Conservation (phyloP, 2,888 invertebrate species). For the Mystacides longicornis region DNA sequence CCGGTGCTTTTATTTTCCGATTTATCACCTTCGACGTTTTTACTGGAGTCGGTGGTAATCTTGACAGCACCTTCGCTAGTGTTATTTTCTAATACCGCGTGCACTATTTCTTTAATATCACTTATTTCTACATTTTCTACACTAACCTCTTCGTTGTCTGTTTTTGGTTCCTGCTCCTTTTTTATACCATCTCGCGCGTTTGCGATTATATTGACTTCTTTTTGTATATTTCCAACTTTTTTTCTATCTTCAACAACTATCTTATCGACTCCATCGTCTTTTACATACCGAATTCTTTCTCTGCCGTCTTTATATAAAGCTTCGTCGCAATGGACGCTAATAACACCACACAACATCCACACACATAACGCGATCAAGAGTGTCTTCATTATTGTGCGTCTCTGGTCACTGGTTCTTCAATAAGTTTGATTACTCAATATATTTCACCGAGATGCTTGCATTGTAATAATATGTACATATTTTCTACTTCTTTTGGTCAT, state of each 20-base stretch:
- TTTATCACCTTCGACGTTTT: background rate
- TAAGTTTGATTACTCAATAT: too few species aligned
- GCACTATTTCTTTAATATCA: background rate
- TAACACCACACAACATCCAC: background rate
- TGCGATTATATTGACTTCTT: background rate
- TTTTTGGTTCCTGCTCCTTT: background rate
- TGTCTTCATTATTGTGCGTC: background rate
- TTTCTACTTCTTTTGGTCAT: too few species aligned
- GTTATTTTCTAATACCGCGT: background rate
- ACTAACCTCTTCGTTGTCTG: background rate
- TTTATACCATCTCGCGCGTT: background rate
- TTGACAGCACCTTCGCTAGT: background rate
- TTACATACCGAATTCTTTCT: conserved; percentile 4
- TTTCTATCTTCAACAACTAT: conserved; percentile 4
- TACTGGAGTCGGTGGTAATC: background rate
- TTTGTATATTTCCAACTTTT: background rate
- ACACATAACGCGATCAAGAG: background rate
- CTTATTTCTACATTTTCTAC: background rate
- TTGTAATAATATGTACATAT: too few species aligned
- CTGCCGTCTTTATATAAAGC: background rate
- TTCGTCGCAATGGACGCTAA: background rate
- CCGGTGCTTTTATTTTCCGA: conserved; percentile 7
- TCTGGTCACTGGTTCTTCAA: too few species aligned
- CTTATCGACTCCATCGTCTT: conserved; percentile 11
- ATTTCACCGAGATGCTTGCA: too few species aligned